These are phyloP conservation scores for Tetrapedia diversipes DNA, from an alignment of 2,888 invertebrate species.

Conservation along the genomic window DNA sequence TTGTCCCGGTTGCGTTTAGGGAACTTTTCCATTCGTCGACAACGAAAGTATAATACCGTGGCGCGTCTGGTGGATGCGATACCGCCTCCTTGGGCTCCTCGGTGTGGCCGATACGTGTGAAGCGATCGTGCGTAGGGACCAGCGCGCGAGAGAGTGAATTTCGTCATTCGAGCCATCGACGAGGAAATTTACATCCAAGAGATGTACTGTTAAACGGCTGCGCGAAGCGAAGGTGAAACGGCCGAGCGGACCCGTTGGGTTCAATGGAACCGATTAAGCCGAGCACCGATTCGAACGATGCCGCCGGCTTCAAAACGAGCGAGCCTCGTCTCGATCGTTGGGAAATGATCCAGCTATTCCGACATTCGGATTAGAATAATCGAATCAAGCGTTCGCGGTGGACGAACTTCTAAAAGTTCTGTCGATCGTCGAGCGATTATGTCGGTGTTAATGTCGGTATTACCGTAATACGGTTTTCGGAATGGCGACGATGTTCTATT, in stretches of 20 bases:
- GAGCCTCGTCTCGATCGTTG: not conserved
- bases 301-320: too few relatives aligned
- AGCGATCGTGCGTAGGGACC: slow-evolving; percentile 52
- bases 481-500: not conserved
- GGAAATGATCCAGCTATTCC: not conserved
- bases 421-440: not conserved
- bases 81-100: too few relatives aligned
- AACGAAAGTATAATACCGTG: slow-evolving; percentile 66
- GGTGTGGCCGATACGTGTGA: too few relatives aligned
- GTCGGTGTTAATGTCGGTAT: too few relatives aligned
- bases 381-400: not conserved
- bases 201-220: slow-evolving; percentile 44
- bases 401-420: not conserved
- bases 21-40: slow-evolving; percentile 72
- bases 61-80: too few relatives aligned
- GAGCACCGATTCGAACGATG: not conserved
- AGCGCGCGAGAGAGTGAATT: slow-evolving; percentile 68
- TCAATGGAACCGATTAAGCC: slow-evolving; percentile 24
- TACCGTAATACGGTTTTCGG: slow-evolving; percentile 1
- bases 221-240: slow-evolving; percentile 53
- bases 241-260: slow-evolving; percentile 28
- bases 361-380: not conserved
- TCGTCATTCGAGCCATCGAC: slow-evolving; percentile 52
- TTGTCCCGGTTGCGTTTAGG: slow-evolving; percentile 74
- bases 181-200: slow-evolving; percentile 56